Evolutionary conservation across 2,797 vertebrate species (phyloP).

Genomic region (Sardinella longiceps): DNA sequence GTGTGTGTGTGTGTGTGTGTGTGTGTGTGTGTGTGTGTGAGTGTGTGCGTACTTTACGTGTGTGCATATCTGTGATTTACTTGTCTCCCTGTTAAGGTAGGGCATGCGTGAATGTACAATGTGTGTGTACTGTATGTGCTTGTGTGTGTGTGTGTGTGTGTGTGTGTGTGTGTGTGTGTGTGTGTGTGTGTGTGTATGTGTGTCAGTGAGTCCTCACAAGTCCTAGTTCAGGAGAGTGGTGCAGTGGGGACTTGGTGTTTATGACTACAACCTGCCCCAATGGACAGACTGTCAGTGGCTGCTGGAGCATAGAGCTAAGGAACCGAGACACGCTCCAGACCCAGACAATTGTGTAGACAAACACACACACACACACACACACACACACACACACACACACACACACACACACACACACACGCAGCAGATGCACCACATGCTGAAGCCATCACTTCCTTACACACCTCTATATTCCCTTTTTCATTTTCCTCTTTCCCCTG

Average conservation of each 20-base stretch:
- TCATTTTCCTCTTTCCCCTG: constrained; percentile 11
- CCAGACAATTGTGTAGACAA: neutral
- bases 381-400: constrained; percentile 3
- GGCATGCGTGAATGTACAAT: neutral
- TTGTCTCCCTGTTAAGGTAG: neutral
- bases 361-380: neutral
- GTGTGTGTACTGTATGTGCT: constrained; percentile 30
- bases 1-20: neutral
- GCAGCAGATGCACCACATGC: neutral
- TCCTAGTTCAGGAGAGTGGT: constrained; percentile 31
- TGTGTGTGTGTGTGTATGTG: constrained; percentile 16
- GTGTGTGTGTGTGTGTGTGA: neutral
- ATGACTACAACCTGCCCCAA: constrained; percentile 62
- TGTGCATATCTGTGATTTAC: no score
- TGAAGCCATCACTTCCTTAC: constrained; percentile 11
- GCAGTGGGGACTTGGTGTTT: constrained; percentile 57
- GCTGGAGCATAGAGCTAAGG: constrained; percentile 53
- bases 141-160: constrained; percentile 33
- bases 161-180: constrained; percentile 22
- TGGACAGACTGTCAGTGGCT: constrained; percentile 63
- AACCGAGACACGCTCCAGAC: constrained; percentile 56
- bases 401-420: constrained; percentile 3
- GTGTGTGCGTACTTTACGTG: no score
- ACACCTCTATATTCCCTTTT: neutral
- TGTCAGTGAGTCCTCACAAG: constrained; percentile 25